Evolutionary conservation across 1,140 invertebrate species (phyloP).

Genomic region (Drosophila rufa): DNA sequence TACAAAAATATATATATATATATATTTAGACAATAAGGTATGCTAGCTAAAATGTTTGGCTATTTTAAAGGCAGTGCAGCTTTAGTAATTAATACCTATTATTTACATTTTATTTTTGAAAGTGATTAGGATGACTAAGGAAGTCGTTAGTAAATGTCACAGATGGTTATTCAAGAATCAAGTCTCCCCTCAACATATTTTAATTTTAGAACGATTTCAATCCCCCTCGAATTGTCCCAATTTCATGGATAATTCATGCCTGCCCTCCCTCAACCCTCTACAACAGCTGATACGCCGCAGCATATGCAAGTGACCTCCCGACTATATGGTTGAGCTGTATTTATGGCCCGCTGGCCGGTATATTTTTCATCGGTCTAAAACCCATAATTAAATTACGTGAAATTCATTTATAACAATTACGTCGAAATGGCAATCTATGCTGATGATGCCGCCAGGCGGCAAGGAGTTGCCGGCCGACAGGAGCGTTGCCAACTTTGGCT

Average conservation of each 20-base stretch:
- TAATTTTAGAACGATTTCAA: background rate
- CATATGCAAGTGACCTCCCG: slow-evolving; percentile 45
- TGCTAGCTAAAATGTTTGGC: background rate
- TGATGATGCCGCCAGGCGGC: slow-evolving; percentile 76
- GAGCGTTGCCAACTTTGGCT: slow-evolving; percentile 51
- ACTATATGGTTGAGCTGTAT: slow-evolving; percentile 35
- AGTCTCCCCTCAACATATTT: background rate
- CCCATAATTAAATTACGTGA: slow-evolving; percentile 82
- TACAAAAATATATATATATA: no score
- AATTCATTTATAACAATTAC: slow-evolving; percentile 84
- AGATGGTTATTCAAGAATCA: background rate
- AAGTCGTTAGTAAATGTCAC: background rate
- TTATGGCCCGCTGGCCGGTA: slow-evolving; percentile 66
- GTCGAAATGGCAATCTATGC: slow-evolving; percentile 80
- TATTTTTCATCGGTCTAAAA: slow-evolving; percentile 81
- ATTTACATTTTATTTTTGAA: no score
- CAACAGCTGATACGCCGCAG: slow-evolving; percentile 38
- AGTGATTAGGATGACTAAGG: background rate
- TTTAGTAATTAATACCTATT: background rate
- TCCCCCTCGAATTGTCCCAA: background rate
- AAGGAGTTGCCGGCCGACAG: slow-evolving; percentile 26
- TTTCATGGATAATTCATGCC: slow-evolving; percentile 31
- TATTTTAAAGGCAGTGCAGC: background rate
- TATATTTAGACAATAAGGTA: background rate
- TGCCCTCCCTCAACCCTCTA: slow-evolving; percentile 21